Conservation (phyloP, 2,888 invertebrate species). For the Helobdella robusta region DNA sequence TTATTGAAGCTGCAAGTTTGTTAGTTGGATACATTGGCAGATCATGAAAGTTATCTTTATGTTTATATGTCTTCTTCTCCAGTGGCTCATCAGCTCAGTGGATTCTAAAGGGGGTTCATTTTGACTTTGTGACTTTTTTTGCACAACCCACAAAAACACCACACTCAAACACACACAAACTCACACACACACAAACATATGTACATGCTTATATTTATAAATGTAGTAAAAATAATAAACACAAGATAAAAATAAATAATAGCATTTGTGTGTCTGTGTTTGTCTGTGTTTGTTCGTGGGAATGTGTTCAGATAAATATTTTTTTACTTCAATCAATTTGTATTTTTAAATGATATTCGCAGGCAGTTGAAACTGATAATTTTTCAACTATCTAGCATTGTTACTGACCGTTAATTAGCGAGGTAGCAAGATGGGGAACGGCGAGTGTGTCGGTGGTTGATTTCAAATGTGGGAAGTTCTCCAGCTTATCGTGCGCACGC, state of each 20-base stretch:
- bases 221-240: not conserved
- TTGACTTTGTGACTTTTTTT: not conserved
- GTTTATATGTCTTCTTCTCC: not conserved
- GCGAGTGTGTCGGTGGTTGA: no score
- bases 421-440: no score
- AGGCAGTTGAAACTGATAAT: no score
- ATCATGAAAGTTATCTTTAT: not conserved
- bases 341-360: no score
- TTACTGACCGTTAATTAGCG: no score
- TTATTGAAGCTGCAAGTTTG: no score
- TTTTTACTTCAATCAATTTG: not conserved
- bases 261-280: not conserved
- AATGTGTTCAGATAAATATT: not conserved
- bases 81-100: no score
- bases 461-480: no score
- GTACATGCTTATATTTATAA: not conserved
- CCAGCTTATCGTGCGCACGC: no score
- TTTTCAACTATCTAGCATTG: no score
- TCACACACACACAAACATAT: constrained; percentile 15
- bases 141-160: constrained; percentile 3
- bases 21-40: no score
- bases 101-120: no score
- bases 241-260: not conserved
- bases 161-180: constrained; percentile 17
- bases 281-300: not conserved